phyloP scores from a whole-genome alignment of 2,888 invertebrate genomes.

The Bombylius major region DNA sequence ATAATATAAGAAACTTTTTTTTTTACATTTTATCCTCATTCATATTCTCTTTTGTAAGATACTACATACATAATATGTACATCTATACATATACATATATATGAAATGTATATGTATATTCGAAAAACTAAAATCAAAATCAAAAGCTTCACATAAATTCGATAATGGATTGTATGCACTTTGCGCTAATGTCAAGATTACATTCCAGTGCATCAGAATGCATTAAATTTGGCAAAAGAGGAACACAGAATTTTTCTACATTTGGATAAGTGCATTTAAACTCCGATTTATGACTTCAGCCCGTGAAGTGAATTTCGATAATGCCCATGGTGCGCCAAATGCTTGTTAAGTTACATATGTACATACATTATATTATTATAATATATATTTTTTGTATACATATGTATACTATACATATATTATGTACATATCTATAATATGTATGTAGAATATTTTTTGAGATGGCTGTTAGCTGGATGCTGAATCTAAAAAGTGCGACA shows the following conservation, averaged over 20 bases:
- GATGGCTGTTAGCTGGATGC: too few species aligned
- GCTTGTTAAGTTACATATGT: background rate
- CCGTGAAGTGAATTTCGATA: background rate
- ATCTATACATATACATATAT: too few species aligned
- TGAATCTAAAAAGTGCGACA: too few species aligned
- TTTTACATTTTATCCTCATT: background rate
- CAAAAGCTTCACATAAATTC: background rate
- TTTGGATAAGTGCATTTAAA: background rate
- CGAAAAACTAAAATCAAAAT: background rate
- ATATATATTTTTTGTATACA: background rate
- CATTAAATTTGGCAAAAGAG: background rate
- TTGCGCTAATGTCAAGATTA: background rate
- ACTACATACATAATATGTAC: too few species aligned
- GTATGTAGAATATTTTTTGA: too few species aligned
- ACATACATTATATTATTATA: background rate
- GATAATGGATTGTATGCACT: background rate
- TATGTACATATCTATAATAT: too few species aligned
- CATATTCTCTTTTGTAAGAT: background rate
- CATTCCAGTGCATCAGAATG: background rate
- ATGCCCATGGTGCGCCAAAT: background rate
- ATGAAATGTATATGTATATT: too few species aligned
- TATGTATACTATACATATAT: too few species aligned
- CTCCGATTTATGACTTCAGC: conserved; percentile 2
- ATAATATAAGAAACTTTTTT: too few species aligned
- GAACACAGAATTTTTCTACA: background rate